Evolutionary conservation across 1,140 invertebrate species (phyloP), one percentile per base, ranked within the genome.

Genomic region (Camponotus vicinus): DNA sequence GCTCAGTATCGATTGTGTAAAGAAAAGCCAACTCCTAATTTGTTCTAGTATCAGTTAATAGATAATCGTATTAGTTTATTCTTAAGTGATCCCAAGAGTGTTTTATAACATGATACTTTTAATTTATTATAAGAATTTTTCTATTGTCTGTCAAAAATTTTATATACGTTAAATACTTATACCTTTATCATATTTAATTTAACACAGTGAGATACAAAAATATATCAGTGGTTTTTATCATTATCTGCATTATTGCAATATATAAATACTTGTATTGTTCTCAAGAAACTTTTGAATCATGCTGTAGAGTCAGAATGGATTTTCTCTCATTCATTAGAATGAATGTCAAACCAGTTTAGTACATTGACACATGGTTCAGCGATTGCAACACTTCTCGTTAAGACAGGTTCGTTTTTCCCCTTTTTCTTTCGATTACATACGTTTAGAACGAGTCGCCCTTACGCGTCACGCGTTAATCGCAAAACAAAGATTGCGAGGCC

Each of bases 401-500:
- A 27, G 40, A 13, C 55, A 34, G 61, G 13, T 61, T 66, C 3
- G 5, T 45, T 59, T 21, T 59, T 59, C 18, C 21, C 13, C 37
- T 45, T 79, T 55, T 55, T 70, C 61, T 49, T 82, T 45, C 37
- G 11, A n/a, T 66, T 69, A 45, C 32, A 18, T 52, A 7, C 15
- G 8, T 45, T 8, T 21, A 69, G n/a, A 52, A 52, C 37, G 27
- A 61, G 40, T 83, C 13, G 37, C 57, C 45, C 6, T 27, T 75
- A 37, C 37, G 40, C 49, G 13, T 52, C 67, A 59, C 37, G 59
- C 37, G 34, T 34, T 70, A 32, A 42, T n/a, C 34, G 42, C 42
- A 69, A 82, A 82, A 88, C 78, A 71, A 63, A 78, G 61, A 73
- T 78, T 15, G n/a, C 37, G 52, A 40, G 55, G 40, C 55, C n/a